phyloP scores from a whole-genome alignment of 2,797 vertebrate genomes.

The Sylvilagus floridanus region DNA sequence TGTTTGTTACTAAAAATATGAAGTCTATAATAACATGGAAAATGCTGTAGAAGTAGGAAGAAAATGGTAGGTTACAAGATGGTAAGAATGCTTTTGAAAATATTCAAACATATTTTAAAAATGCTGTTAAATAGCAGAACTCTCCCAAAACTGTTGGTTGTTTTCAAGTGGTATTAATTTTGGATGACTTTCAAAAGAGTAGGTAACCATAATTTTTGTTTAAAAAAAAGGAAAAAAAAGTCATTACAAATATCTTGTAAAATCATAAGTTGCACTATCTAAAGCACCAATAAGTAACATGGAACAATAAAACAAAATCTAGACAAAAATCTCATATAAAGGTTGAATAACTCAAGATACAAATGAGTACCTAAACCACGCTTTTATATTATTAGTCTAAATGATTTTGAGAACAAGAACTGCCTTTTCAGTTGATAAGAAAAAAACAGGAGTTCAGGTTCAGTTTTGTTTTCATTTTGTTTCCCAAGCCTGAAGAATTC shows the following conservation, averaged over 20 bases:
- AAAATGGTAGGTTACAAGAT: not conserved
- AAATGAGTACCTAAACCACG: not conserved
- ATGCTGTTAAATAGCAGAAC: conserved; percentile 23
- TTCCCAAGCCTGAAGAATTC: not conserved
- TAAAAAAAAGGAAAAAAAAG: not conserved
- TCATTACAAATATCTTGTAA: not conserved
- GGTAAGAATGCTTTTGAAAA: not conserved
- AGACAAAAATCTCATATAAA: not conserved
- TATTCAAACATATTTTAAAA: not conserved
- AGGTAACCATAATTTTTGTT: not conserved
- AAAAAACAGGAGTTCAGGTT: not conserved
- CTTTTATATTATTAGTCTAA: not conserved
- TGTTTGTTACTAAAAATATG: conserved; percentile 14
- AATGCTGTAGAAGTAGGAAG: not conserved
- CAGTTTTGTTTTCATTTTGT: not conserved
- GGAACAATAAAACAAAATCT: not conserved
- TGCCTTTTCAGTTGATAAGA: not conserved
- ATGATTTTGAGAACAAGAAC: not conserved
- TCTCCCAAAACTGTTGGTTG: conserved; percentile 25
- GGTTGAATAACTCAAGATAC: not conserved
- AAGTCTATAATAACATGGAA: not conserved
- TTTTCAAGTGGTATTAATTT: not conserved
- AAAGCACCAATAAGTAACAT: not conserved
- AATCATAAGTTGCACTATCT: not conserved
- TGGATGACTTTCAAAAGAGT: conserved; percentile 19